Percentiles rank a stretch among this genome's conserved stretches.
phyloP scores from a whole-genome alignment of 2,797 vertebrate species.

The Myripristis jacobus region DNA sequence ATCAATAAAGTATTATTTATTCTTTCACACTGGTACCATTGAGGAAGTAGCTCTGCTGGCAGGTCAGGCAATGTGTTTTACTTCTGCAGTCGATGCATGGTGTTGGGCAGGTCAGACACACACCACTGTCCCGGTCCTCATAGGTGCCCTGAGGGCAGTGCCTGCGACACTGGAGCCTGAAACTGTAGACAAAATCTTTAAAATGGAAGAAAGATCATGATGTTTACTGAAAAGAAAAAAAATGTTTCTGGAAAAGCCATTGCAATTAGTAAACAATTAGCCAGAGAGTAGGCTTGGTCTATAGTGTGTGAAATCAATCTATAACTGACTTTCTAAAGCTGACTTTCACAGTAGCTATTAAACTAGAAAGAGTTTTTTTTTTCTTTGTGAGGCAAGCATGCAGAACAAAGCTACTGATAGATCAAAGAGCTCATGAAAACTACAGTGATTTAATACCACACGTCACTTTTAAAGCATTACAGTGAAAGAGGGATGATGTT shows the following conservation, averaged over 20 bases:
- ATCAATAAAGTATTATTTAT: conserved; percentile 4
- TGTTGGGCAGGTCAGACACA: conserved; percentile 80
- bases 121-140: conserved; percentile 74
- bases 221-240: neutral
- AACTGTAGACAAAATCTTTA: conserved; percentile 68
- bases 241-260: neutral
- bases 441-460: conserved; percentile 31
- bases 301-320: conserved; percentile 10
- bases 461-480: conserved; percentile 39
- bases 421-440: conserved; percentile 55
- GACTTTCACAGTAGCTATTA: neutral
- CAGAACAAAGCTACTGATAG: conserved; percentile 47
- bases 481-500: conserved; percentile 25
- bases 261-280: conserved; percentile 11
- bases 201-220: conserved; percentile 30
- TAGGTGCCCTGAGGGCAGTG: conserved; percentile 85
- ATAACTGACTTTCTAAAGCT: too few relatives aligned
- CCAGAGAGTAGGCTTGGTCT: neutral
- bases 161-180: conserved; percentile 84
- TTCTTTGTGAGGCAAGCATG: conserved; percentile 37
- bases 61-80: conserved; percentile 79
- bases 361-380: neutral
- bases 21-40: conserved; percentile 73
- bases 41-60: conserved; percentile 83
- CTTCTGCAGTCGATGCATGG: conserved; percentile 84